Conservation (phyloP, 37 sponge, comb jelly and placozoan species). For the Petrosia ficiformis region DNA sequence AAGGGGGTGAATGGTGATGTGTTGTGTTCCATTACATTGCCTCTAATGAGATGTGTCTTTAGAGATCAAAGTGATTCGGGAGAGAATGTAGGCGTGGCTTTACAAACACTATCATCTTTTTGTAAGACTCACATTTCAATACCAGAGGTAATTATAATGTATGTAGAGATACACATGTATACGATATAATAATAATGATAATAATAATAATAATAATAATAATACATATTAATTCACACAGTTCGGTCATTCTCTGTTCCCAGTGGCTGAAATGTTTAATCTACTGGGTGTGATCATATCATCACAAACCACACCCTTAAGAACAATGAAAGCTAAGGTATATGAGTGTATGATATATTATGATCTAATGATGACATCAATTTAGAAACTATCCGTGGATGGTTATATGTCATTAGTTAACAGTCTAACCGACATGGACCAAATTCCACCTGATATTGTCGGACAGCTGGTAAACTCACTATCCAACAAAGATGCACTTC, state of each 20-base stretch:
- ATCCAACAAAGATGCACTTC: slow-evolving; percentile 5
- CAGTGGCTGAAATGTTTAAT: background rate
- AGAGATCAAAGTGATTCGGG: too few relatives aligned
- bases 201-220: too few relatives aligned
- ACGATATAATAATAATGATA: too few relatives aligned
- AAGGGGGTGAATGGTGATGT: too few relatives aligned
- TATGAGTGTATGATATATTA: background rate
- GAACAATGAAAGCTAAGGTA: slow-evolving; percentile 7
- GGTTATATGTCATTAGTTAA: background rate
- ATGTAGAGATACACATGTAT: too few relatives aligned
- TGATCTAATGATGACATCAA: background rate
- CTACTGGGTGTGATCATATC: slow-evolving; percentile 9
- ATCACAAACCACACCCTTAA: background rate
- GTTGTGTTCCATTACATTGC: too few relatives aligned
- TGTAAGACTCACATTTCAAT: too few relatives aligned
- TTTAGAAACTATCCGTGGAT: slow-evolving; percentile 7
- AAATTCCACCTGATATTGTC: too few relatives aligned
- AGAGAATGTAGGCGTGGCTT: too few relatives aligned
- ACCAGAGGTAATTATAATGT: too few relatives aligned
- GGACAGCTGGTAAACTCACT: slow-evolving; percentile 12
- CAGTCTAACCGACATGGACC: background rate
- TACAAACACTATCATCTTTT: too few relatives aligned
- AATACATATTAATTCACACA: background rate
- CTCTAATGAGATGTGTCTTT: too few relatives aligned
- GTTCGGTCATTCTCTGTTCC: background rate